These are phyloP conservation scores for Oreochromis grahami DNA, from an alignment of 2,797 vertebrate species.

Conservation along the genomic window DNA sequence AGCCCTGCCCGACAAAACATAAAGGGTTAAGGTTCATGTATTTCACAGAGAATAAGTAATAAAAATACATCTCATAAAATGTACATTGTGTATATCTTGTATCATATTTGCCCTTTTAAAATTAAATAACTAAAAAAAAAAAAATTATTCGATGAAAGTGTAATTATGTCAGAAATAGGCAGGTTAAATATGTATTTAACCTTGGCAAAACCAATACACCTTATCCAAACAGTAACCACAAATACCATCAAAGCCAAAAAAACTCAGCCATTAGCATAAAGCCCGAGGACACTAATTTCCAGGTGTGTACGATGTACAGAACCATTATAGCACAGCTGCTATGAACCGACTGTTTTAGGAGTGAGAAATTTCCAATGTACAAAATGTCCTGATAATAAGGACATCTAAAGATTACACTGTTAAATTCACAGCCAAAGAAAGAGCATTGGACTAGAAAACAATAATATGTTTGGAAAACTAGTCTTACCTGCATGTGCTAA, in stretches of 20 bases:
- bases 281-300: accelerated
- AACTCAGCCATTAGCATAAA: background rate
- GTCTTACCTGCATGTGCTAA: no score
- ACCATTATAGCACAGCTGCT: background rate
- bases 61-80: background rate
- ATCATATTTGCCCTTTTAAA: background rate
- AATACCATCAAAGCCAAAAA: background rate
- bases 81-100: background rate
- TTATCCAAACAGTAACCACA: background rate
- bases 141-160: accelerated
- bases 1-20: background rate
- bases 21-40: background rate
- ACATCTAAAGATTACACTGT: background rate
- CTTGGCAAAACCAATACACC: accelerated
- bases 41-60: background rate
- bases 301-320: background rate
- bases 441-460: no score
- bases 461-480: no score
- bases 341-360: background rate
- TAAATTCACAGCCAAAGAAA: no score
- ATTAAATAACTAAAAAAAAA: background rate
- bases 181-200: background rate
- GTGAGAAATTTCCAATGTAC: background rate
- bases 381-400: background rate
- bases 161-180: background rate